Percentiles rank a stretch among this genome's conserved stretches.
Evolutionary conservation across 2,113 vertebrate species (phyloP).

Genomic region (Microtus oregoni): DNA sequence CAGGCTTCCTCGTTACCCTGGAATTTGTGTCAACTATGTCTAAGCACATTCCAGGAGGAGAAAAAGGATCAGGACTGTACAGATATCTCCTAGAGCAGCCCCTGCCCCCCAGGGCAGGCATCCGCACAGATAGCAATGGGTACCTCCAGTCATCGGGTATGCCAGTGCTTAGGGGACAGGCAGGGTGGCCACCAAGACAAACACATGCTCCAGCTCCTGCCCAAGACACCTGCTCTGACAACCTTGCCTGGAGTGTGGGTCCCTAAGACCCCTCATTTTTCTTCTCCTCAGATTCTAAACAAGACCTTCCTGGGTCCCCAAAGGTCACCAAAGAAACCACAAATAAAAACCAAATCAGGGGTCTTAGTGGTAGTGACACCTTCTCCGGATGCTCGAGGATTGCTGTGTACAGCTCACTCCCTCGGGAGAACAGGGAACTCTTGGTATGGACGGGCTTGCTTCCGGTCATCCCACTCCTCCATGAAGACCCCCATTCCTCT

Average conservation of each 20-base stretch:
- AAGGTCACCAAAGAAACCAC: not conserved
- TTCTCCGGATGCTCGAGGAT: not conserved
- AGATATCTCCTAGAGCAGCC: not conserved
- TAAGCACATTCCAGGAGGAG: not conserved
- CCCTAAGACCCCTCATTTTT: not conserved
- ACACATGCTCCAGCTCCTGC: rapidly evolving
- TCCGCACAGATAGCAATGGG: not conserved
- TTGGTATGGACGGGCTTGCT: too few relatives aligned
- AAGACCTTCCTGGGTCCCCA: not conserved
- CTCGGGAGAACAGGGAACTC: not conserved
- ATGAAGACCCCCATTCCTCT: not conserved
- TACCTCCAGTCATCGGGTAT: not conserved
- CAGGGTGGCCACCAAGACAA: not conserved
- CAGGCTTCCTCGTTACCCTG: not conserved
- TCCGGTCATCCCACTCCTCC: rapidly evolving
- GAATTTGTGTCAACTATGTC: not conserved
- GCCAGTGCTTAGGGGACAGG: not conserved
- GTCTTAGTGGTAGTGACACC: not conserved
- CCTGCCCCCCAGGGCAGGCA: not conserved
- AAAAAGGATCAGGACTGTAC: not conserved
- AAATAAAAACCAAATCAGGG: not conserved
- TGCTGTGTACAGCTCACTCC: rapidly evolving
- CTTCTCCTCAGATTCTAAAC: not conserved
- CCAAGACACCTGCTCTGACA: not conserved
- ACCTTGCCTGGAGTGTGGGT: not conserved